A percentile compares a stretch with the other conserved stretches of the same genome.
phyloP scores from a whole-genome alignment of 2,797 vertebrate genomes.

The Malurus splendens region DNA sequence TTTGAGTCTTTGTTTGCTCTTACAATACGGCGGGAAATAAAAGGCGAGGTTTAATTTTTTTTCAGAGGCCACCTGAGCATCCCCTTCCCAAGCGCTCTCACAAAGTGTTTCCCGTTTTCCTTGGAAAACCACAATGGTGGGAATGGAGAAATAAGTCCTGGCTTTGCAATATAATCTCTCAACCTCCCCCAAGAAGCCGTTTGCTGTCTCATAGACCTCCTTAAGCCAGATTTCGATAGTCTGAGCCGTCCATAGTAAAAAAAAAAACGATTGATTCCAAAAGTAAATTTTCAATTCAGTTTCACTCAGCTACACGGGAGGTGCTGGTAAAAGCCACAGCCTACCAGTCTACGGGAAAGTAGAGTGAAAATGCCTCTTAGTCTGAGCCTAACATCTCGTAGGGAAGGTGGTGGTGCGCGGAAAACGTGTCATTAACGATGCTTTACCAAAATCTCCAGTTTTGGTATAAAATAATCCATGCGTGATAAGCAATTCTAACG shows the following conservation, averaged over 20 bases:
- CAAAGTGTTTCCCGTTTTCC: neutral
- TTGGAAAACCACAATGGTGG: conserved; percentile 34
- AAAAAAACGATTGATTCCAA: conserved; percentile 11
- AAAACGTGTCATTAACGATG: conserved; percentile 20
- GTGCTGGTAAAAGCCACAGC: neutral
- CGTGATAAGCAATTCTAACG: conserved; percentile 48
- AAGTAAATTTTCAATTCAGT: neutral
- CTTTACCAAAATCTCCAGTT: conserved; percentile 45
- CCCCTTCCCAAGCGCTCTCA: neutral
- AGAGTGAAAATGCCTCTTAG: conserved; percentile 21
- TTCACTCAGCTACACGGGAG: neutral
- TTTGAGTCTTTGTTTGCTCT: neutral
- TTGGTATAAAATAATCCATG: conserved; percentile 37
- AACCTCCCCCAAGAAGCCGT: neutral
- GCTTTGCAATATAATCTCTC: neutral
- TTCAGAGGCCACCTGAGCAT: conserved; percentile 7
- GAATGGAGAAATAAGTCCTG: neutral
- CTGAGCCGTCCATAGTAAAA: conserved; percentile 13
- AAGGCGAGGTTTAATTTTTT: neutral
- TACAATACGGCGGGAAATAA: neutral
- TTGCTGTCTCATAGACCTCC: neutral
- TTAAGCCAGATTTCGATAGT: neutral
- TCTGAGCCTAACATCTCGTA: conserved; percentile 13
- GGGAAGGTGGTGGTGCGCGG: conserved; percentile 35
- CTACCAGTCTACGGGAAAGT: neutral